These are phyloP conservation scores for Halyomorpha halys DNA, from an alignment of 1,140 invertebrate species.

Conservation along the genomic window DNA sequence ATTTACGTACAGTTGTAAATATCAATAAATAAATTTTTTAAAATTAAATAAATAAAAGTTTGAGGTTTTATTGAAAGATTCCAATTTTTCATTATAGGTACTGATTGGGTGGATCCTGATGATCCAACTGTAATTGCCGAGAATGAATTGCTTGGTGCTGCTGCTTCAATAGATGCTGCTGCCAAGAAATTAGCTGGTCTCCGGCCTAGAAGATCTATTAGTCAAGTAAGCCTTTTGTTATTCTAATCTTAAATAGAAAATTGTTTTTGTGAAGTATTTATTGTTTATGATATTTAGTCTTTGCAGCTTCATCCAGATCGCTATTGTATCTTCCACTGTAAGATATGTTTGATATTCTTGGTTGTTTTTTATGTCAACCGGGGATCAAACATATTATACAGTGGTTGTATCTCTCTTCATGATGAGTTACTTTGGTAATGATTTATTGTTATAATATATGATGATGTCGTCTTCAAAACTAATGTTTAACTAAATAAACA, in stretches of 20 bases:
- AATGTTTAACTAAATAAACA: not conserved
- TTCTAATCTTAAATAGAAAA: not conserved
- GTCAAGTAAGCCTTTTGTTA: constrained; percentile 29
- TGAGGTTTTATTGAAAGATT: no score
- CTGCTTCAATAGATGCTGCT: constrained; percentile 94
- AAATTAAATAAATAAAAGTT: no score
- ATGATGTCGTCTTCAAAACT: not conserved
- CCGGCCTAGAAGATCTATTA: constrained; percentile 62
- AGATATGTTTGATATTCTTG: constrained; percentile 99
- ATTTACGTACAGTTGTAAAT: no score
- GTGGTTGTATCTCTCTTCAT: constrained; percentile 36
- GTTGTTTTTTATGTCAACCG: constrained; percentile 87
- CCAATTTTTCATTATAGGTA: constrained; percentile 39
- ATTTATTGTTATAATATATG: not conserved
- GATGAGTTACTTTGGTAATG: not conserved
- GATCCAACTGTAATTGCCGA: constrained; percentile 97
- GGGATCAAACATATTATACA: constrained; percentile 98
- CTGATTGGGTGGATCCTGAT: constrained; percentile 90
- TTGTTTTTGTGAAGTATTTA: not conserved
- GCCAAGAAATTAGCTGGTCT: constrained; percentile 89
- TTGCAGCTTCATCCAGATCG: not conserved
- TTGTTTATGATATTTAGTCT: not conserved
- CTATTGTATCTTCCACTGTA: constrained; percentile 41
- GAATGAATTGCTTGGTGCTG: constrained; percentile 93
- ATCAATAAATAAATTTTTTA: no score